Evolutionary conservation across 2,113 vertebrate genomes (phyloP), one percentile per base, ranked within the genome.

Genomic region (Bubalus kerabau): DNA sequence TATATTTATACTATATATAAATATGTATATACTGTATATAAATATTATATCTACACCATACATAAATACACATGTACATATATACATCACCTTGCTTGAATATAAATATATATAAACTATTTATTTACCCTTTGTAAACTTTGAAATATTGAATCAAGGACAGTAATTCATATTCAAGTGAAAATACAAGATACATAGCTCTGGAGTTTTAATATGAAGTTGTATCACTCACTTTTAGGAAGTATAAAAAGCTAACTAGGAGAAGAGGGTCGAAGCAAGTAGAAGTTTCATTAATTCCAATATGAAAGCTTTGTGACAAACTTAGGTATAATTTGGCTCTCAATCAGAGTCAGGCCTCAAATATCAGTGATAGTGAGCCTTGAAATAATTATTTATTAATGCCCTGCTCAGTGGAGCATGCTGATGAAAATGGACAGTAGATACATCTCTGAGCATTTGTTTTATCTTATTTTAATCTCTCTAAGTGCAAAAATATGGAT

Each of bases 381-480:
- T 30, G 52, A n/a, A 71, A 10, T 40, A 57, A 89, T 86, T 86
- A 60, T 81, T 81, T 94, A 62, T 93, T 86, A 84, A 80, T 83
- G 46, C 7, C 23, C 60, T 92, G n/a, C 10, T 91, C 96, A 95
- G 36, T 96, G 46, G 89, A 96, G 74, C 60, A 82, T 96, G 97
- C 54, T 88, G 93, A 90, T 97, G 87, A 97, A 95, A 95, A 96
- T 89, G 46, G 94, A 26, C n/a, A 84, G 36, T 46, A 6, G 0
- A 87, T 87, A 85, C 14, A 48, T 93, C 36, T 94, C 43, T 97
- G 67, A 89, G 82, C 57, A 43, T 91, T 97, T 96, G n/a, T 96
- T 98, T 97, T 95, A 32, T 97, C 92, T 95, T 94, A 91, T 67
- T 97, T 78, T 89, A 85, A 85, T 93, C 7, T 88, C 60, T 88